phyloP scores from a whole-genome alignment of 2,888 invertebrate species.

The Prosapia bicincta region DNA sequence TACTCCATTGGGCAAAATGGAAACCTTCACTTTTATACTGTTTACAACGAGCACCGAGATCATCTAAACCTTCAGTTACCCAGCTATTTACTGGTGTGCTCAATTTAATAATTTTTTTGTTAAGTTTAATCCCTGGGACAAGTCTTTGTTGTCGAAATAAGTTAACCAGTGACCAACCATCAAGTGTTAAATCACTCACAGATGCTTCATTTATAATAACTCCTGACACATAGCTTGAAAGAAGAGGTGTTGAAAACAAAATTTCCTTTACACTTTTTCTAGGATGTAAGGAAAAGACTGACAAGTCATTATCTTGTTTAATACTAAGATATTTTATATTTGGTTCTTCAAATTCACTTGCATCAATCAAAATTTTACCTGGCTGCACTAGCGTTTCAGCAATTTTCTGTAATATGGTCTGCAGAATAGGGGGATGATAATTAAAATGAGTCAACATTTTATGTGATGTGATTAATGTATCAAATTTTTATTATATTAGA shows the following conservation, averaged over 20 bases:
- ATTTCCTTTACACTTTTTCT: conserved; percentile 57
- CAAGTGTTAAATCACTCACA: conserved; percentile 59
- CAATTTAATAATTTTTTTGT: conserved; percentile 60
- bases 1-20: conserved; percentile 63
- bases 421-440: conserved; percentile 50
- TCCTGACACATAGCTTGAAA: conserved; percentile 56
- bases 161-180: conserved; percentile 53
- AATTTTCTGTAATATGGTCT: conserved; percentile 53
- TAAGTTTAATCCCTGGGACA: conserved; percentile 60
- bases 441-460: conserved; percentile 34
- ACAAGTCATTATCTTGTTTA: conserved; percentile 48
- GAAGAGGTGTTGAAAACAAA: conserved; percentile 51
- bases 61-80: conserved; percentile 62
- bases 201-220: conserved; percentile 67
- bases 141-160: conserved; percentile 52
- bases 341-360: conserved; percentile 61
- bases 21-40: conserved; percentile 61
- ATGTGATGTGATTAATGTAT: no score
- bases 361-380: conserved; percentile 63
- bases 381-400: conserved; percentile 55
- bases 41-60: conserved; percentile 55
- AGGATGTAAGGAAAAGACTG: conserved; percentile 49
- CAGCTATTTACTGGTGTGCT: conserved; percentile 58
- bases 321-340: conserved; percentile 55
- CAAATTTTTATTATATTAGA: no score